Base-by-base conservation (phyloP, 1,140 invertebrate species). In the Papilio machaon region DNA sequence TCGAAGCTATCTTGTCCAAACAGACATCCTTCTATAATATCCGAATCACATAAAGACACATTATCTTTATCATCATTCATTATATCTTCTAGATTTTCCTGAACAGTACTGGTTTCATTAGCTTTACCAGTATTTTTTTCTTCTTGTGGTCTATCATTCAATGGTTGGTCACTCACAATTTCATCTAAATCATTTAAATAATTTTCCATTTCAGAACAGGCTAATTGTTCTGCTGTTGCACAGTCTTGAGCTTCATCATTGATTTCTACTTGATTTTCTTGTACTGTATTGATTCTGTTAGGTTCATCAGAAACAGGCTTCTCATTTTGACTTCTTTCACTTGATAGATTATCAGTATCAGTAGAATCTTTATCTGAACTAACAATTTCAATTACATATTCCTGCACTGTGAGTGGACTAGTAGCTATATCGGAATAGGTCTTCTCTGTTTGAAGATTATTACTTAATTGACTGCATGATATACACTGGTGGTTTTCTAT, bases 1-100 rank as follows among this genome's bases (percentile, higher is more conserved):
- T 52, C 83, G 47, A 81, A 88, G 81, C 91, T 89, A 49, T 90
- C 90, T 46, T 91, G 91, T 81, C 90, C 92, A 80, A 88, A 86
- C 8, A 90, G 83, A 81, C 87, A 90, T 83, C 46, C 19, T 49
- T 79, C 77, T 13, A 64, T 79, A 11, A 64, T 79, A 46, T 64
- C 77, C 8, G 58, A 67, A 79, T 38, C 30, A 79, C 54, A 60
- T 79, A 67, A 46, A 47, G 77, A 79, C 35, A 70, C 6, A 35
- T 7, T 35, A 70, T 70, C 64, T 35, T 70, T 70, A 38, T 35
- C 64, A 15, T 70, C 64, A 35, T 70, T 70, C 0, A 35, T 7
- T 1, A 15, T 19, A 35, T 70, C 64, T 35, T 70, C 11, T 15
- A 60, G 19, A 60, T 64, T 9, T 30, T 64, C 23, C 10, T 64